These are phyloP conservation scores for Thymelicus acteon DNA, from an alignment of 2,888 invertebrate species.

Conservation along the genomic window DNA sequence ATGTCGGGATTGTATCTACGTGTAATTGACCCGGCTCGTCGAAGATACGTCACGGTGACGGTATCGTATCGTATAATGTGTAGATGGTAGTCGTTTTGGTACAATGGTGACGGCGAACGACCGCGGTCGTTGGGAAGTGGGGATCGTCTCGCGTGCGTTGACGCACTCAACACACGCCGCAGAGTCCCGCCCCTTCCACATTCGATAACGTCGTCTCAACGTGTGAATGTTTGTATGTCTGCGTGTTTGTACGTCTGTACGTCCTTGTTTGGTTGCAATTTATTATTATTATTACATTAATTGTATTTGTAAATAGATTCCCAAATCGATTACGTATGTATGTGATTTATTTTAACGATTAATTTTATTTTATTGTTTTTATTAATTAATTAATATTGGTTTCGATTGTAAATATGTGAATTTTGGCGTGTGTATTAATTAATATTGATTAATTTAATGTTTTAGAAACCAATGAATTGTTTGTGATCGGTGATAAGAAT, in stretches of 20 bases:
- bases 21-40: too few relatives aligned
- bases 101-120: neutral
- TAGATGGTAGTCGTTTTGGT: neutral
- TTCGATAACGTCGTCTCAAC: constrained; percentile 39
- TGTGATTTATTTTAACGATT: constrained; percentile 72
- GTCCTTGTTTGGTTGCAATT: constrained; percentile 38
- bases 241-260: constrained; percentile 39
- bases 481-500: constrained; percentile 68
- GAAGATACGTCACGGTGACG: neutral
- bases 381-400: constrained; percentile 29
- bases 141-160: constrained; percentile 63
- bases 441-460: constrained; percentile 63
- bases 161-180: constrained; percentile 54
- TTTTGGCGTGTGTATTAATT: constrained; percentile 62
- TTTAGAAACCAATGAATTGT: constrained; percentile 68
- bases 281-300: constrained; percentile 40
- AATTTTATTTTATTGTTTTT: constrained; percentile 44
- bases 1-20: too few relatives aligned
- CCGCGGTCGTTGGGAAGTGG: constrained; percentile 20
- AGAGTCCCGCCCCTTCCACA: constrained; percentile 43
- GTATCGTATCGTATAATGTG: constrained; percentile 6
- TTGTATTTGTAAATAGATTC: constrained; percentile 71
- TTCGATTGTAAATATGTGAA: constrained; percentile 79
- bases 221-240: constrained; percentile 37
- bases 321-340: constrained; percentile 48